phyloP scores from a whole-genome alignment of 92 coral and sea anemone species.

The Epizoanthus illoricatus region DNA sequence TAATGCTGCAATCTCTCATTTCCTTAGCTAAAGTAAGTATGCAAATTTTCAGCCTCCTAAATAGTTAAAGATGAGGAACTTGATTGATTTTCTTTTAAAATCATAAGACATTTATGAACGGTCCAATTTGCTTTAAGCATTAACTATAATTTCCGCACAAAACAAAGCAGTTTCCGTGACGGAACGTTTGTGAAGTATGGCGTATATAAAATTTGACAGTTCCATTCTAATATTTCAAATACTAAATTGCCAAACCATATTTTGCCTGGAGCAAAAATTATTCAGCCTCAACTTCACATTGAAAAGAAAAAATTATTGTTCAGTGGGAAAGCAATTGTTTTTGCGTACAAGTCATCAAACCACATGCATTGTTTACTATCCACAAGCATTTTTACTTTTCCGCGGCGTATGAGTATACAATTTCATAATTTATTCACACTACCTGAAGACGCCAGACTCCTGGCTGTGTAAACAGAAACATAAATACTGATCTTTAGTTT shows the following conservation, averaged over 20 bases:
- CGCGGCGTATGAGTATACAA: background rate
- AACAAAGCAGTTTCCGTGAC: background rate
- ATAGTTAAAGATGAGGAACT: slow-evolving; percentile 12
- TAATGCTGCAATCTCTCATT: background rate
- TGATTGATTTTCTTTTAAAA: slow-evolving; percentile 12
- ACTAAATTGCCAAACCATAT: background rate
- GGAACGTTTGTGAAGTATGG: background rate
- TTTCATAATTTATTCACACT: slow-evolving; percentile 31
- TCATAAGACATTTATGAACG: background rate
- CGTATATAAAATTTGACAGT: background rate
- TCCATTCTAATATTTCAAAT: background rate
- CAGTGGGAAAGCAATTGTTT: background rate
- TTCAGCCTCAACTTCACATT: background rate
- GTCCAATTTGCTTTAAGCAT: background rate
- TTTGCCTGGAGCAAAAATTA: background rate
- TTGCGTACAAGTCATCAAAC: slow-evolving; percentile 11
- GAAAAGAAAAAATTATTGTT: slow-evolving; percentile 4
- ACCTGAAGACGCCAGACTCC: background rate
- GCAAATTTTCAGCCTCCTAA: slow-evolving; percentile 28
- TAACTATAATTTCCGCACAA: background rate
- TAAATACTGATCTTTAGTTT: background rate
- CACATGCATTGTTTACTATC: slow-evolving; percentile 6
- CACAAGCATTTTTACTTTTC: background rate
- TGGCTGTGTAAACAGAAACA: background rate
- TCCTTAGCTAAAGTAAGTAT: slow-evolving; percentile 11